Conservation (phyloP, 2,888 invertebrate genomes). For the Netelia melanura region DNA sequence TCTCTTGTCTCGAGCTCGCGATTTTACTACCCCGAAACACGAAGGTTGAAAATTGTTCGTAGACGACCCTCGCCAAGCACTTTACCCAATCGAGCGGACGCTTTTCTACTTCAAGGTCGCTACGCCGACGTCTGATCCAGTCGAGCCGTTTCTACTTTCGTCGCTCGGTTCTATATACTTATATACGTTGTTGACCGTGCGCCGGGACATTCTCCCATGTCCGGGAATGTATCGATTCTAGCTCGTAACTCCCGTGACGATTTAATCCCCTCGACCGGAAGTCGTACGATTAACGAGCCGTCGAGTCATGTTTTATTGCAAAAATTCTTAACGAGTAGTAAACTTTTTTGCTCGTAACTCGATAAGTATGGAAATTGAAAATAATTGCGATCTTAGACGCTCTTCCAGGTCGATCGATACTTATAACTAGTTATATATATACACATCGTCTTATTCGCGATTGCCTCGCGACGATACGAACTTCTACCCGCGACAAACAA, state of each 20-base stretch:
- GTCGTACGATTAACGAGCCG: too few species aligned
- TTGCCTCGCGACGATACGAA: not conserved
- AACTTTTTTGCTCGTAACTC: too few species aligned
- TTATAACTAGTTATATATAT: too few species aligned
- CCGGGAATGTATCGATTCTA: too few species aligned
- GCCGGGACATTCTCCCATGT: too few species aligned
- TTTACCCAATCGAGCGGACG: conserved; percentile 45
- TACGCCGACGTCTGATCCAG: conserved; percentile 9
- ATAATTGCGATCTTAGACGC: too few species aligned
- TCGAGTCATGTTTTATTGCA: too few species aligned
- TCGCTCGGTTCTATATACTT: conserved; percentile 1
- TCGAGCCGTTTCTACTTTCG: not conserved
- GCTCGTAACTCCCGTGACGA: too few species aligned
- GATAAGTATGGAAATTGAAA: too few species aligned
- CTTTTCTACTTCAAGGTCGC: conserved; percentile 60
- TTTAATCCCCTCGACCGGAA: too few species aligned
- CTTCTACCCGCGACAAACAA: not conserved
- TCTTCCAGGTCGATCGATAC: too few species aligned
- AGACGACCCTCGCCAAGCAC: conserved; percentile 22
- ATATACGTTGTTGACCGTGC: not conserved
- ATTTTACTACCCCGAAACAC: conserved; percentile 50
- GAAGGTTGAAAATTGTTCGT: conserved; percentile 52
- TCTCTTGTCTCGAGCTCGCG: conserved; percentile 44
- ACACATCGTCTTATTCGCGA: not conserved
- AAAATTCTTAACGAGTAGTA: too few species aligned